These are phyloP conservation scores for Drosophila kambysellisi DNA, from an alignment of 2,888 invertebrate genomes.

Conservation along the genomic window DNA sequence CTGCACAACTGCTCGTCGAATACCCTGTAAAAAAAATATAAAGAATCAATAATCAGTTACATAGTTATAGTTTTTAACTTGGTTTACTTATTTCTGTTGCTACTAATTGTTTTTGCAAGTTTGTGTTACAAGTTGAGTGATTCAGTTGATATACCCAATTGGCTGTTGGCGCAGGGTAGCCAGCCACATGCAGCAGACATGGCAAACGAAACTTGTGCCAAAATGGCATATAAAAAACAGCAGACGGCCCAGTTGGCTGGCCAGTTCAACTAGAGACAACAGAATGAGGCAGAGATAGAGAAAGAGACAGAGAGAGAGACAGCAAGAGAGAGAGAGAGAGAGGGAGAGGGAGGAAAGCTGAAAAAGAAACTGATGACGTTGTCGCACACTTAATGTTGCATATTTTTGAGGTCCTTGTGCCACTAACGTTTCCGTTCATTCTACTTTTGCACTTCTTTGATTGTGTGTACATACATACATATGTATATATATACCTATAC, in stretches of 20 bases:
- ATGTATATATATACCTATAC: background rate
- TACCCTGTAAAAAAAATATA: background rate
- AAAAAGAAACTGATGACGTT: conserved; percentile 42
- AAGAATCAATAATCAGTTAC: background rate
- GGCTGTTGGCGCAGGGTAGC: background rate
- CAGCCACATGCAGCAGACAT: conserved; percentile 42
- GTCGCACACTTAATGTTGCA: conserved; percentile 74
- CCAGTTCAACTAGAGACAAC: conserved; percentile 16
- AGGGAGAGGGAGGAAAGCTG: background rate
- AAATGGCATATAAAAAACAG: conserved; percentile 68
- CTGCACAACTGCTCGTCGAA: background rate
- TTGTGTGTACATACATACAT: background rate
- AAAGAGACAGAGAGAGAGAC: background rate
- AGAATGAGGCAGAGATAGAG: background rate
- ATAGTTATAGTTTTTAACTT: no score
- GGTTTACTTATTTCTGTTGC: no score
- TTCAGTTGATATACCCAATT: background rate
- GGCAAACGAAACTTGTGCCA: conserved; percentile 54
- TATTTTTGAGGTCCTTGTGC: conserved; percentile 79
- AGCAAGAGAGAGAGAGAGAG: background rate
- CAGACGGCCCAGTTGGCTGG: conserved; percentile 26
- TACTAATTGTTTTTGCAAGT: background rate
- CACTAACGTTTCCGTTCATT: conserved; percentile 78
- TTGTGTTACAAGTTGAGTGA: background rate
- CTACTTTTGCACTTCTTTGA: conserved; percentile 59